Evolutionary conservation across 2,888 invertebrate species (phyloP).

Genomic region (Conops quadrifasciatus): DNA sequence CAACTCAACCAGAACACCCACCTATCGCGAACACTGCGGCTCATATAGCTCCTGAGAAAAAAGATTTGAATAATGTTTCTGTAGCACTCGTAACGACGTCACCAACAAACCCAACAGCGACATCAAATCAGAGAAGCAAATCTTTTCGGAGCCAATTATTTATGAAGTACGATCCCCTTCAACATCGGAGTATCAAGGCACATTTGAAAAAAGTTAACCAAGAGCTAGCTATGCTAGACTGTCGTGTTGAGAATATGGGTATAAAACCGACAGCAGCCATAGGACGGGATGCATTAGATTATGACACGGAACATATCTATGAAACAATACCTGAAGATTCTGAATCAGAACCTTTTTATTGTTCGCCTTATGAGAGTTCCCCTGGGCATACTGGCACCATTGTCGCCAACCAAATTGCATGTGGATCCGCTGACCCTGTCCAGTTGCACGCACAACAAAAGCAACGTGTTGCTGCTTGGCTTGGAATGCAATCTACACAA

Average conservation of each 20-base stretch:
- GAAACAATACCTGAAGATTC: slow-evolving; percentile 74
- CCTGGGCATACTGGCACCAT: slow-evolving; percentile 49
- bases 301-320: slow-evolving; percentile 72
- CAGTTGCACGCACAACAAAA: slow-evolving; percentile 56
- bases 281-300: slow-evolving; percentile 55
- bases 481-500: slow-evolving; percentile 52
- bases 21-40: not conserved
- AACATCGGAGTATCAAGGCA: slow-evolving; percentile 54
- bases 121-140: slow-evolving; percentile 32
- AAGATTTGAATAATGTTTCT: not conserved
- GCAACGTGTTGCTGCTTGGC: slow-evolving; percentile 60
- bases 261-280: slow-evolving; percentile 32
- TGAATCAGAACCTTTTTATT: slow-evolving; percentile 71
- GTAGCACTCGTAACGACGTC: not conserved
- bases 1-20: not conserved
- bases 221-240: slow-evolving; percentile 69
- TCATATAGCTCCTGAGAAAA: not conserved
- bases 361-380: slow-evolving; percentile 70
- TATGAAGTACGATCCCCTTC: slow-evolving; percentile 49
- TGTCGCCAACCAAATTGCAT: slow-evolving; percentile 32
- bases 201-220: slow-evolving; percentile 66
- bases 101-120: slow-evolving; percentile 1
- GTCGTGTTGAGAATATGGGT: slow-evolving; percentile 71
- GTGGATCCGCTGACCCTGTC: slow-evolving; percentile 40
- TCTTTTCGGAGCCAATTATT: slow-evolving; percentile 29